These are phyloP conservation scores for Alligator sinensis DNA, from an alignment of 2,113 vertebrate genomes.

Conservation along the genomic window DNA sequence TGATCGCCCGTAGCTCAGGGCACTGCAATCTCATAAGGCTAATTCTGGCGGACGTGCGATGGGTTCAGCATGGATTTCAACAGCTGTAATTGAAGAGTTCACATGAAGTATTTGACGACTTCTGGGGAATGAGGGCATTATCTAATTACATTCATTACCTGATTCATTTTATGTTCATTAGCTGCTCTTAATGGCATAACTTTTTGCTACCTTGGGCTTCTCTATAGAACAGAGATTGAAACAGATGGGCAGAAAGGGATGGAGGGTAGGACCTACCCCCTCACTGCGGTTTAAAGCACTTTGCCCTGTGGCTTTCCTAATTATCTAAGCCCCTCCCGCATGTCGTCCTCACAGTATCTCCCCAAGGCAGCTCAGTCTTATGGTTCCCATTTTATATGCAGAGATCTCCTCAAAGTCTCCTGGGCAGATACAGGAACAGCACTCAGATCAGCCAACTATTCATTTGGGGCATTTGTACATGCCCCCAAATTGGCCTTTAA, in stretches of 20 bases:
- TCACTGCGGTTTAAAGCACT: rapidly evolving
- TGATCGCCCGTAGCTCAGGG: too few species aligned
- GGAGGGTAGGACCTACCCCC: neutral
- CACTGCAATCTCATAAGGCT: neutral
- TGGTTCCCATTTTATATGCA: neutral
- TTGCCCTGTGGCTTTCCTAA: neutral
- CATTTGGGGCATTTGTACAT: too few species aligned
- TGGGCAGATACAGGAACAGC: neutral
- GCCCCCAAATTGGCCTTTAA: too few species aligned
- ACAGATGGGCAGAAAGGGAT: neutral
- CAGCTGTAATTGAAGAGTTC: neutral
- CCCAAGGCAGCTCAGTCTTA: neutral
- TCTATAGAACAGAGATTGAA: neutral
- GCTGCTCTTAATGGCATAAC: constrained; percentile 2
- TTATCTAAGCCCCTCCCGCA: too few species aligned
- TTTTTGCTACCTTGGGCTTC: neutral
- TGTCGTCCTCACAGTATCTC: neutral
- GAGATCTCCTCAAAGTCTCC: neutral
- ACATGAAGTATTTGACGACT: rapidly evolving
- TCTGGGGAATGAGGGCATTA: neutral
- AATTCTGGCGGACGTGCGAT: neutral
- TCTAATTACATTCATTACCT: constrained; percentile 1
- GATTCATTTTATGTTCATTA: constrained; percentile 45
- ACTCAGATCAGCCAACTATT: neutral
- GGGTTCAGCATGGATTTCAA: neutral